Evolutionary conservation across 92 coral and sea anemone species (phyloP), one percentile per base, ranked within the genome.

Genomic region (Porites rus): DNA sequence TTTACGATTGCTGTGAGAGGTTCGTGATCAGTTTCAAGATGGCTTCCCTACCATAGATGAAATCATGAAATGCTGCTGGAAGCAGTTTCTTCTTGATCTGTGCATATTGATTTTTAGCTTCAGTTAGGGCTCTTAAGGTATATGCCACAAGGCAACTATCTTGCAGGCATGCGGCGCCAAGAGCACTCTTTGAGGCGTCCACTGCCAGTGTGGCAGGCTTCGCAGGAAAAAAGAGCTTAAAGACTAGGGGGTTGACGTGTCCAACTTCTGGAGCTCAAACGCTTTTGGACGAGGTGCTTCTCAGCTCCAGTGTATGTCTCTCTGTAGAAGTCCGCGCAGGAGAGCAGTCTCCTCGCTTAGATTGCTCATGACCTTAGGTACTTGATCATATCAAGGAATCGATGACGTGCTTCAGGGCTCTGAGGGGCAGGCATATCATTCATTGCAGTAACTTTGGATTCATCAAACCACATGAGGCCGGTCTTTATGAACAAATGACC

Each of bases 1-100:
- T 83, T 83, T n/a, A 82, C 87, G 1, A 82, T 88, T 60, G 74
- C 78, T 24, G 78, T 82, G 3, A 88, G 65, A 21, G 91, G 91
- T 72, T 88, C 82, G 74, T 88, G 91, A 61, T 82, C 91, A 13
- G 88, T 75, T 68, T 88, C 91, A 14, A 88, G 76, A 61, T 84
- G 8, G 58, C 77, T 88, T 88, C 77, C 43, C 75, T 24, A 67
- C 84, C 85, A 59, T 86, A 86, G 60, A 77, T 60, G 56, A 77
- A 72, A 68, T 73, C 87, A 54, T 87, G 70, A 19, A 51, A 76
- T 22, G 81, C 61, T 0, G 84, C 88, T 6, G 78, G 59, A 31
- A 88, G 76, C 52, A 88, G 76, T 66, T 88, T 82, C 69, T 88
- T 81, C 46, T 87, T 79, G 56, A 86, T 86, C 64, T 74, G 82